phyloP scores from a whole-genome alignment of 2,113 vertebrate species.

The Scolopax mira region DNA sequence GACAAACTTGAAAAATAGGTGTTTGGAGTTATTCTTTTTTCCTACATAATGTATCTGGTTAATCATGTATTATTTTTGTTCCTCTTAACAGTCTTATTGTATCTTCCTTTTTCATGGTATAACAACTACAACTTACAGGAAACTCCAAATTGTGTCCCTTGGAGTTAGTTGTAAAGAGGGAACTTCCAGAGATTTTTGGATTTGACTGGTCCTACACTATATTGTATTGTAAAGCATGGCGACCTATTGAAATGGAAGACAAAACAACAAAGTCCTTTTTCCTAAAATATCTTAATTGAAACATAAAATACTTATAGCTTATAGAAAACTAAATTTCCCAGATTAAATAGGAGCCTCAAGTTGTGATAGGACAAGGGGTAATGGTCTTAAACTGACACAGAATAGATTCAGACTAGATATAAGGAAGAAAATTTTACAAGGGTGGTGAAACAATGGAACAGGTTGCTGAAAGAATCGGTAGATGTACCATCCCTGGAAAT shows the following conservation, averaged over 20 bases:
- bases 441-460: neutral
- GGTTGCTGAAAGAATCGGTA: neutral
- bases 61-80: neutral
- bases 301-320: neutral
- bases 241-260: neutral
- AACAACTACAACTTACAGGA: neutral
- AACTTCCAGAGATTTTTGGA: neutral
- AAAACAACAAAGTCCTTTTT: neutral
- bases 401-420: neutral
- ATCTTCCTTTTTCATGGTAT: neutral
- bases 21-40: neutral
- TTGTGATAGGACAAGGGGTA: neutral
- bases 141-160: neutral
- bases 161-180: neutral
- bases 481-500: neutral
- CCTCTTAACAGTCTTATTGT: neutral
- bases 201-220: neutral
- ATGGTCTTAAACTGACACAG: neutral
- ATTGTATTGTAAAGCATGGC: neutral
- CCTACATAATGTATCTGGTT: neutral
- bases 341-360: neutral
- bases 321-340: neutral
- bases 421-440: neutral
- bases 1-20: neutral
- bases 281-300: neutral